Conservation (phyloP, 2,113 vertebrate genomes). For the Oncorhynchus clarkii region DNA sequence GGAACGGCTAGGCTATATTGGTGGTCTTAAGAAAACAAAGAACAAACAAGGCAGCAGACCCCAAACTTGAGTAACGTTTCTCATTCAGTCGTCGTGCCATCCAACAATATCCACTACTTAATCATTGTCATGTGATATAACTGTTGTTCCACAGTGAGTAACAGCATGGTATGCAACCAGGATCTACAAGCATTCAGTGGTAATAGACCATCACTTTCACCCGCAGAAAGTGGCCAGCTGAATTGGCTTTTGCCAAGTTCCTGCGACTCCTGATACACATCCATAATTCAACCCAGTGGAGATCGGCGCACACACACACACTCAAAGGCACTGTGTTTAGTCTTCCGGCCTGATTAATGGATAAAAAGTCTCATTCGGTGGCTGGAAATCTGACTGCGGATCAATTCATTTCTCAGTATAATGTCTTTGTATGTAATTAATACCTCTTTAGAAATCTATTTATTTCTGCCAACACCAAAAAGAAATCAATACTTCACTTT, state of each 20-base stretch:
- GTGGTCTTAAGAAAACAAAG: conserved; percentile 10
- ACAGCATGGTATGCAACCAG: conserved; percentile 3
- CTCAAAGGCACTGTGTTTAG: conserved; percentile 5
- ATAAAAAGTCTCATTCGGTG: conserved; percentile 26
- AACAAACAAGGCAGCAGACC: not conserved
- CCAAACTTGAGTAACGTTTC: conserved; percentile 25
- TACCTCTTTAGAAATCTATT: conserved; percentile 76
- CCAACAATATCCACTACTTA: conserved; percentile 11
- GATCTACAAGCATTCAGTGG: conserved; percentile 13
- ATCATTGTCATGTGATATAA: conserved; percentile 22
- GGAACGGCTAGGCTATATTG: not conserved
- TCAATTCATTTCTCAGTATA: conserved; percentile 63
- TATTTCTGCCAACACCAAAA: conserved; percentile 68
- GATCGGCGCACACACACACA: conserved; percentile 21
- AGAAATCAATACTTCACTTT: conserved; percentile 76
- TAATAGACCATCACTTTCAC: conserved; percentile 28
- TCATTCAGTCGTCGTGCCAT: conserved; percentile 14
- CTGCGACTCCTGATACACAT: not conserved
- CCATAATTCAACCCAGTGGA: conserved; percentile 13
- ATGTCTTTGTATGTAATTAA: conserved; percentile 72
- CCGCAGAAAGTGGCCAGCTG: not conserved
- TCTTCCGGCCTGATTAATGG: conserved; percentile 37
- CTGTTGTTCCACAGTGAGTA: conserved; percentile 14
- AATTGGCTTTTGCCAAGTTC: conserved; percentile 1
- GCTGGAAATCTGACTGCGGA: conserved; percentile 41